Conservation (phyloP, 2,888 invertebrate genomes). For the Drosophila neotestacea region DNA sequence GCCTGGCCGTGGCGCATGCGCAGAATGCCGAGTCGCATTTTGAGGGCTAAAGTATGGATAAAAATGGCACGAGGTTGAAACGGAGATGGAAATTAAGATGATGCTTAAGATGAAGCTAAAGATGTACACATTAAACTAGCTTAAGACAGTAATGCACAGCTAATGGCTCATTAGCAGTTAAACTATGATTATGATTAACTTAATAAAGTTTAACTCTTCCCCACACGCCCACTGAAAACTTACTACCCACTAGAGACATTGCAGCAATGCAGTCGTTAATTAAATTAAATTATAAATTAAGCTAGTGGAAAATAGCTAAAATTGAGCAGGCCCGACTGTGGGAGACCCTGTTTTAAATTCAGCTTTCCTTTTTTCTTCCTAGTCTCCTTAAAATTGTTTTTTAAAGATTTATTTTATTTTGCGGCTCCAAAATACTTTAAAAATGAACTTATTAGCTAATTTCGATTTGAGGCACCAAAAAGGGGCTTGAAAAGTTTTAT, state of each 20-base stretch:
- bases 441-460: too few relatives aligned
- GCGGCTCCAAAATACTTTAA: too few relatives aligned
- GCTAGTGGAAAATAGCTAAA: background rate
- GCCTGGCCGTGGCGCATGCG: slow-evolving; percentile 71
- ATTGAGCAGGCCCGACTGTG: background rate
- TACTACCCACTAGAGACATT: background rate
- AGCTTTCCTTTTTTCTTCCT: too few relatives aligned
- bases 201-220: slow-evolving; percentile 29
- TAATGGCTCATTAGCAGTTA: slow-evolving; percentile 38
- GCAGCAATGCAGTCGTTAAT: slow-evolving; percentile 40
- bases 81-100: background rate
- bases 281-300: slow-evolving; percentile 38
- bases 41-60: slow-evolving; percentile 32
- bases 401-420: too few relatives aligned
- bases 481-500: too few relatives aligned
- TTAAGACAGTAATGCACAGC: background rate
- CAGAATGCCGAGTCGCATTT: slow-evolving; percentile 59
- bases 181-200: slow-evolving; percentile 29
- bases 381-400: too few relatives aligned
- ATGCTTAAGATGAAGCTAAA: slow-evolving; percentile 3
- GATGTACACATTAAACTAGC: slow-evolving; percentile 38
- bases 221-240: slow-evolving; percentile 34
- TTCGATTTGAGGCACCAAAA: too few relatives aligned
- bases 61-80: slow-evolving; percentile 31
- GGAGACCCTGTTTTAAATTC: background rate